phyloP scores from a whole-genome alignment of 2,797 vertebrate species.

The Channa striata region DNA sequence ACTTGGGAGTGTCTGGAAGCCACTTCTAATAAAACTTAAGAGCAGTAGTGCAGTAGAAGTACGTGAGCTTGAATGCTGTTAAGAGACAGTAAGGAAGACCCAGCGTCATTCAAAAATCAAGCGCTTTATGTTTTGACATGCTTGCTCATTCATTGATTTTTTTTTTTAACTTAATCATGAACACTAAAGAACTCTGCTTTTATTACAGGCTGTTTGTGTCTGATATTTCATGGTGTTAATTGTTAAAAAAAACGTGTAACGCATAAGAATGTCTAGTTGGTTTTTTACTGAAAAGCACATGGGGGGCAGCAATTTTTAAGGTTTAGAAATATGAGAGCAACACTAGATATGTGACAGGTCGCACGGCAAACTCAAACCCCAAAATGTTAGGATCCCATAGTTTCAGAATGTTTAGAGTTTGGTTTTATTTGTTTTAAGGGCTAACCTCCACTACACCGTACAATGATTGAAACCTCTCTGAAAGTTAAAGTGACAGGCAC shows the following conservation, averaged over 20 bases:
- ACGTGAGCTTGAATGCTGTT: constrained; percentile 13
- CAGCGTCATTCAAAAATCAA: constrained; percentile 10
- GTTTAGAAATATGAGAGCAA: constrained; percentile 7
- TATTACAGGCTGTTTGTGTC: constrained; percentile 21
- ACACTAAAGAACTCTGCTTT: constrained; percentile 9
- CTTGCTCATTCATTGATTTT: constrained; percentile 3
- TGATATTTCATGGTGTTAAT: neutral
- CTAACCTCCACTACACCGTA: constrained; percentile 56
- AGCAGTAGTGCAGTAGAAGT: constrained; percentile 16
- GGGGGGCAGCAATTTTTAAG: constrained; percentile 8
- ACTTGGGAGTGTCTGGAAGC: constrained; percentile 13
- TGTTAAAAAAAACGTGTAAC: constrained; percentile 5
- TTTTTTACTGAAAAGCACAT: constrained; percentile 66
- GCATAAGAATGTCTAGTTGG: constrained; percentile 32
- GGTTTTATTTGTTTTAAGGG: constrained; percentile 62
- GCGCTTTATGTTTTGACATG: neutral
- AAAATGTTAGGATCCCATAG: constrained; percentile 7
- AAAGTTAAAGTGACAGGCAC: constrained; percentile 24
- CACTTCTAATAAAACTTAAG: constrained; percentile 9
- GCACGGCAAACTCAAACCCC: constrained; percentile 11
- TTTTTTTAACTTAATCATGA: constrained; percentile 5
- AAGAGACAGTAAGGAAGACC: constrained; percentile 17
- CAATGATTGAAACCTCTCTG: constrained; percentile 17
- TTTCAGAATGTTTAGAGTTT: constrained; percentile 29
- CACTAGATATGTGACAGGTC: neutral